phyloP scores from a whole-genome alignment of 2,888 invertebrate genomes.

The Meliscaeva auricollis region DNA sequence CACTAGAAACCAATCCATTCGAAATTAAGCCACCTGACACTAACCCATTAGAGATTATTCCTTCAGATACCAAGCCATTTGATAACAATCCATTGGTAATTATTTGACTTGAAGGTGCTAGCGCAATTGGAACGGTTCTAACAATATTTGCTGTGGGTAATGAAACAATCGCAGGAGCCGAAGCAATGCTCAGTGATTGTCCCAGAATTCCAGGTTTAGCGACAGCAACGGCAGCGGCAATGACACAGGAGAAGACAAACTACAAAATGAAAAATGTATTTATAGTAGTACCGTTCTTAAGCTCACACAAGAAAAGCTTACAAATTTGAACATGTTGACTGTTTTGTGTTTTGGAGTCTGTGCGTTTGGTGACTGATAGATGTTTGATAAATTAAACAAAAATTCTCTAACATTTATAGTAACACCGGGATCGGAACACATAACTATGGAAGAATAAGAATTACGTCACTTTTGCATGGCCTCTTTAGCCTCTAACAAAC shows the following conservation, averaged over 20 bases:
- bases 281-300: not conserved
- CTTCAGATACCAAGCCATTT: not conserved
- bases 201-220: constrained; percentile 47
- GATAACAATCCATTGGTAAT: not conserved
- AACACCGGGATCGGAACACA: too few species aligned
- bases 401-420: too few species aligned
- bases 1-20: not conserved
- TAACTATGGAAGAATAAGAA: too few species aligned
- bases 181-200: constrained; percentile 28
- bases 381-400: too few species aligned
- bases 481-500: too few species aligned
- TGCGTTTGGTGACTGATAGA: too few species aligned
- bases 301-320: not conserved
- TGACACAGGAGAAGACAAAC: constrained; percentile 31
- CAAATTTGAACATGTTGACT: constrained; percentile 10
- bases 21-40: not conserved
- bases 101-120: too few species aligned
- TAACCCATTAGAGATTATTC: not conserved
- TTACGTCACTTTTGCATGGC: too few species aligned
- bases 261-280: constrained; percentile 8
- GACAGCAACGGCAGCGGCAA: constrained; percentile 20
- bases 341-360: too few species aligned
- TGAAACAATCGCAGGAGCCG: constrained; percentile 34
- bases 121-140: constrained; percentile 8
- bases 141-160: constrained; percentile 3